phyloP scores from a whole-genome alignment of 2,888 invertebrate species.

The Dolomedes plantarius region DNA sequence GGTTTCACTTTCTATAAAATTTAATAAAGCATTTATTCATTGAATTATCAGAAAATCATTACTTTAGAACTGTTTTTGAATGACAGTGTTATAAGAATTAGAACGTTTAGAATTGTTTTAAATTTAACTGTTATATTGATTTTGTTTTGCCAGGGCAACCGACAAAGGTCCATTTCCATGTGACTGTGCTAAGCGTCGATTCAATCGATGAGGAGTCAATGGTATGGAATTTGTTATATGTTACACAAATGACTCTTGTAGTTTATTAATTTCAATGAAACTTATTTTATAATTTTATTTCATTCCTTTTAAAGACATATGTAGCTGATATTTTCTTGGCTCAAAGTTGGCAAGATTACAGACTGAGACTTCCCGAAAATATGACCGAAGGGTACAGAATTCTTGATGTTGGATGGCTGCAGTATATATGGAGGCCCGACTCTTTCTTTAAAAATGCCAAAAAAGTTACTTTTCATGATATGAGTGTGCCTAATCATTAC shows the following conservation, averaged over 20 bases:
- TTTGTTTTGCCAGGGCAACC: conserved; percentile 84
- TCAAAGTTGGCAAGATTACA: conserved; percentile 93
- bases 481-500: conserved; percentile 96
- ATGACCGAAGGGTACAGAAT: conserved; percentile 95
- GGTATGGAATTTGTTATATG: conserved; percentile 81
- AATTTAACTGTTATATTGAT: too few relatives aligned
- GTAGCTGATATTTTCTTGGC: conserved; percentile 94
- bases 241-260: too few relatives aligned
- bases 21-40: too few relatives aligned
- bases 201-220: conserved; percentile 97
- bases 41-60: too few relatives aligned
- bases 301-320: conserved; percentile 83
- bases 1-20: too few relatives aligned
- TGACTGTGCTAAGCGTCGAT: conserved; percentile 91
- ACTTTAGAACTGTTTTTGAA: too few relatives aligned
- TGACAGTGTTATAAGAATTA: too few relatives aligned
- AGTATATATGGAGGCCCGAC: conserved; percentile 92
- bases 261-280: too few relatives aligned
- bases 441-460: conserved; percentile 94
- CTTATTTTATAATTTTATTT: not conserved
- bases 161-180: conserved; percentile 92
- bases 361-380: conserved; percentile 90
- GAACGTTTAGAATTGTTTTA: too few relatives aligned
- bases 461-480: conserved; percentile 93
- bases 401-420: conserved; percentile 90